Conservation (phyloP, 2,888 invertebrate species). For the Euphydryas editha region DNA sequence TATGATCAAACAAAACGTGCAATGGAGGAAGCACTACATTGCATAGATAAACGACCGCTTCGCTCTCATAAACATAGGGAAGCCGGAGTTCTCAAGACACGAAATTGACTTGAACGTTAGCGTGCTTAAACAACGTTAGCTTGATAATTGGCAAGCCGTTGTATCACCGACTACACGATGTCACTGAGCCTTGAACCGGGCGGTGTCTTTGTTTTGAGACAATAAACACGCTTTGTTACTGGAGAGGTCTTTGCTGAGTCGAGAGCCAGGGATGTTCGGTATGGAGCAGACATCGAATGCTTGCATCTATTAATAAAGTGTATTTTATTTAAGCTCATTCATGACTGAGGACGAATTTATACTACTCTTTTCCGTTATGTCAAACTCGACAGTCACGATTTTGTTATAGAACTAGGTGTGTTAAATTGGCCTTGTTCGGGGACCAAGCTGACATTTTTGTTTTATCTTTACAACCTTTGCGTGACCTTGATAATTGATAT, state of each 20-base stretch:
- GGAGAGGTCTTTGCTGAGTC: constrained; percentile 55
- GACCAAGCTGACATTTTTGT: constrained; percentile 36
- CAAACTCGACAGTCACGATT: constrained; percentile 44
- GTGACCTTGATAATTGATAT: background rate
- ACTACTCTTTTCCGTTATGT: constrained; percentile 24
- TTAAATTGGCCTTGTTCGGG: constrained; percentile 28
- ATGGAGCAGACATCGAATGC: constrained; percentile 63
- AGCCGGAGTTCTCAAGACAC: constrained; percentile 59
- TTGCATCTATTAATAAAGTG: constrained; percentile 54
- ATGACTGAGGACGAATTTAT: constrained; percentile 48
- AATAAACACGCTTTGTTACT: constrained; percentile 72
- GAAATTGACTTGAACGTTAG: constrained; percentile 67
- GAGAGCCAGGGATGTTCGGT: constrained; percentile 53
- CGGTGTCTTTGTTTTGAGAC: constrained; percentile 73
- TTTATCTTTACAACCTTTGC: background rate
- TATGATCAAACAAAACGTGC: constrained; percentile 75
- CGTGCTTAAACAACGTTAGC: constrained; percentile 71
- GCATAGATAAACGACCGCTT: constrained; percentile 69
- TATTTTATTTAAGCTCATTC: constrained; percentile 58
- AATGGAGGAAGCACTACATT: constrained; percentile 73
- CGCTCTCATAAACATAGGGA: constrained; percentile 67
- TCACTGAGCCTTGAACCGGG: constrained; percentile 65
- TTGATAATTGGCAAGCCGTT: constrained; percentile 71
- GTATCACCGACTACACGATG: constrained; percentile 58
- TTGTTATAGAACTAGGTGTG: constrained; percentile 37